Percentiles rank a stretch among this genome's conserved stretches.
Conservation (phyloP, 2,113 vertebrate genomes). For the Burhinus oedicnemus region DNA sequence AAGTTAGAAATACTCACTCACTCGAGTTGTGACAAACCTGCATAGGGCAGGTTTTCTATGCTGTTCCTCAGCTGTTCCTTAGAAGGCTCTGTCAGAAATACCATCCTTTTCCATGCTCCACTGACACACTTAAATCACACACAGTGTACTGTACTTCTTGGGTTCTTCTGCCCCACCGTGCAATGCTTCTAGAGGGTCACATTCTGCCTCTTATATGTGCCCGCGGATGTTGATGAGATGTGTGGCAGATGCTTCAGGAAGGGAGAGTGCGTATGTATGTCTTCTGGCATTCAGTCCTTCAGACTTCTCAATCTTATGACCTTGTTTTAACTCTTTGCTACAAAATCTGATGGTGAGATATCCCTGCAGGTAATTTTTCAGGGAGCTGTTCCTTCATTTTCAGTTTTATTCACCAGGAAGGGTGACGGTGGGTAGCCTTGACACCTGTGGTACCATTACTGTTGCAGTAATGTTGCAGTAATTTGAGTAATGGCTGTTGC, state of each 20-base stretch:
- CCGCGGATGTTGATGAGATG: neutral
- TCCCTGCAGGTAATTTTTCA: neutral
- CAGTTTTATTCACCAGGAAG: neutral
- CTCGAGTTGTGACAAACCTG: neutral
- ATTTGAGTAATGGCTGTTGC: no score
- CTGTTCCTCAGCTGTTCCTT: neutral
- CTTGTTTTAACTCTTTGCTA: neutral
- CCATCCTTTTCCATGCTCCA: neutral
- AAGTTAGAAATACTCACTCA: neutral
- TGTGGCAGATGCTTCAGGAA: neutral
- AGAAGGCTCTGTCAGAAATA: neutral
- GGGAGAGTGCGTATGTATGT: neutral
- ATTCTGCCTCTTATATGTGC: neutral
- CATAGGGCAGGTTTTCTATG: neutral
- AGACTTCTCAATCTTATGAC: neutral
- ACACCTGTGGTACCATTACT: no score
- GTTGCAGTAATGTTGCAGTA: no score
- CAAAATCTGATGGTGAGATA: neutral
- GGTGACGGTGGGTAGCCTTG: neutral
- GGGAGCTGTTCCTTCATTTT: neutral
- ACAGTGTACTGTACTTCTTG: neutral
- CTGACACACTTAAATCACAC: neutral
- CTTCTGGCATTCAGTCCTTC: neutral
- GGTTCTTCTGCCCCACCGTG: neutral
- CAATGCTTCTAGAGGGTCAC: neutral